A percentile compares a stretch with the other conserved stretches of the same genome.
Evolutionary conservation across 2,888 invertebrate species (phyloP).

Genomic region (Rutpela maculata): DNA sequence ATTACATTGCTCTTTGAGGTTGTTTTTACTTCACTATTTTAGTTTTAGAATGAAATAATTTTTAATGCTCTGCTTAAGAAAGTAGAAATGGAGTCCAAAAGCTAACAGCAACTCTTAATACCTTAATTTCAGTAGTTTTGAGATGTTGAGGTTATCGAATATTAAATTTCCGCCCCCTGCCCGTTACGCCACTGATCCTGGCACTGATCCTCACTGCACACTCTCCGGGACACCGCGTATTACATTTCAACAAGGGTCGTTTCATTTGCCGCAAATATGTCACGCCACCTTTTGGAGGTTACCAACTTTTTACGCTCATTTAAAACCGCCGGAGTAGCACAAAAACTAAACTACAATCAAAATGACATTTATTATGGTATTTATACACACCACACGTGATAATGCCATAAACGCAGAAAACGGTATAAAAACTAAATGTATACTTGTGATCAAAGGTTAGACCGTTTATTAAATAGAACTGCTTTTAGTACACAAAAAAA

Average conservation of each 20-base stretch:
- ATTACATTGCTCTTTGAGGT: no score
- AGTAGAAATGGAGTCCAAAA: no score
- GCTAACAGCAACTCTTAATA: no score
- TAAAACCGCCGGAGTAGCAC: neutral
- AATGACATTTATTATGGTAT: neutral
- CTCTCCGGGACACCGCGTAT: slow-evolving; percentile 16
- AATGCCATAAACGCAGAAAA: neutral
- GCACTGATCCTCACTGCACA: neutral
- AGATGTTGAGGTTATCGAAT: neutral
- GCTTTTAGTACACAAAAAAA: no score
- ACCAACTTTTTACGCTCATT: slow-evolving; percentile 20
- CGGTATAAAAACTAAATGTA: no score
- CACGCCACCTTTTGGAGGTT: slow-evolving; percentile 20
- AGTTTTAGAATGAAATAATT: no score
- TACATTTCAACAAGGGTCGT: slow-evolving; percentile 31
- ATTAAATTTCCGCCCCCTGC: neutral
- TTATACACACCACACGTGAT: neutral
- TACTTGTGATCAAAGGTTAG: no score
- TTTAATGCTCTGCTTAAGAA: no score
- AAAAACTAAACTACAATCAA: neutral
- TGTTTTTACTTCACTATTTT: no score
- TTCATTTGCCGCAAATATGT: slow-evolving; percentile 26
- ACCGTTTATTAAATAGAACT: no score
- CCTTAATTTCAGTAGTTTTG: neutral
- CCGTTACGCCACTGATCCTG: neutral